phyloP scores from a whole-genome alignment of 2,888 invertebrate species.

The Tipula confusa region DNA sequence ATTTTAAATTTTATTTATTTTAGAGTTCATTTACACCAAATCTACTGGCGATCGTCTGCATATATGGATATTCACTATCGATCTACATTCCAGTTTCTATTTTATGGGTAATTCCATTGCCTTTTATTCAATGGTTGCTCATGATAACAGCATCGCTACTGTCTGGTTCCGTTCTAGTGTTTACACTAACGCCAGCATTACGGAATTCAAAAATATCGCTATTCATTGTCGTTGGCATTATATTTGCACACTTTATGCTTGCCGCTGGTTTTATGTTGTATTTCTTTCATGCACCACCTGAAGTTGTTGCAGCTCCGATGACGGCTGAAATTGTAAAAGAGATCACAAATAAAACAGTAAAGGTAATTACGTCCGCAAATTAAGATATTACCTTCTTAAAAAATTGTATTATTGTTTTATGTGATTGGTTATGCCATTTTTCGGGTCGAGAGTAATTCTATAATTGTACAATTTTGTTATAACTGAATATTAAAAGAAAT shows the following conservation, averaged over 20 bases:
- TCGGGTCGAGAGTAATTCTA: background rate
- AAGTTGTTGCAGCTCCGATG: background rate
- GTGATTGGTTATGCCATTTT: background rate
- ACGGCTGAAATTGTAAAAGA: background rate
- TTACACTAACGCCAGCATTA: constrained; percentile 74
- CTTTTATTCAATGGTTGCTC: constrained; percentile 82
- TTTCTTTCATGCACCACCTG: constrained; percentile 60
- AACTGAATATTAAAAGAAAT: background rate
- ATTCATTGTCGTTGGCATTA: constrained; percentile 60
- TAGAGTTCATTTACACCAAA: constrained; percentile 58
- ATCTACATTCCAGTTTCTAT: constrained; percentile 92
- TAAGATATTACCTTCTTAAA: background rate
- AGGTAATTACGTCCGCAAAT: background rate
- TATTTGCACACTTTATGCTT: constrained; percentile 73
- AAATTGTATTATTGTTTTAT: background rate
- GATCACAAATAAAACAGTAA: background rate
- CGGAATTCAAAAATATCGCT: constrained; percentile 62
- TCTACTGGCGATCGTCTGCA: constrained; percentile 81
- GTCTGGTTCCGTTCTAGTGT: constrained; percentile 80
- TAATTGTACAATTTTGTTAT: background rate
- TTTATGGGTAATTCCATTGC: constrained; percentile 81
- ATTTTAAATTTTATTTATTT: no score
- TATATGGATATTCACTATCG: constrained; percentile 92
- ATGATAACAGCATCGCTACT: constrained; percentile 75
- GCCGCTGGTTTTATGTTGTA: constrained; percentile 83